Percentiles rank a stretch among this genome's conserved stretches.
Conservation (phyloP, 30 jellyfish, hydroid and myxozoan genomes). For the Rhopilema esculentum region DNA sequence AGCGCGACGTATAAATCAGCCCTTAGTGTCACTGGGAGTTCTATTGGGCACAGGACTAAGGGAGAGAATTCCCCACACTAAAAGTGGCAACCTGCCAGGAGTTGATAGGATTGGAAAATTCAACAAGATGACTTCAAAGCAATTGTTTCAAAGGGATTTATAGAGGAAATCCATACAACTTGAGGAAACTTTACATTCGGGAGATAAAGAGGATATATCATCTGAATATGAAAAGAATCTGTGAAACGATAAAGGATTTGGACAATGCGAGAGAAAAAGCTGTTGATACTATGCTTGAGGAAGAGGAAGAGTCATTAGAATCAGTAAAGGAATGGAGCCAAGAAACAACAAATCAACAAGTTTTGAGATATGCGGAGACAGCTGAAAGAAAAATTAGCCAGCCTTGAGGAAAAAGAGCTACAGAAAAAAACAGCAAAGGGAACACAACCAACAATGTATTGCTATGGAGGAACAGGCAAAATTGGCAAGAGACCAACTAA, state of each 20-base stretch:
- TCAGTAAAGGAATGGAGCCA: conserved; percentile 25
- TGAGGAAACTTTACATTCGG: conserved; percentile 1
- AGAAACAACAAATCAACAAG: conserved; percentile 26
- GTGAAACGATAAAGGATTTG: conserved; percentile 21
- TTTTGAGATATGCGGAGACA: conserved; percentile 24
- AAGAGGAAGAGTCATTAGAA: conserved; percentile 39
- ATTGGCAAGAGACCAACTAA: conserved; percentile 27
- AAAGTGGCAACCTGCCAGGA: conserved; percentile 52
- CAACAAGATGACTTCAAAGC: conserved; percentile 25
- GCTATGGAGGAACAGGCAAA: conserved; percentile 23
- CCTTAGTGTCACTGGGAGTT: conserved; percentile 30
- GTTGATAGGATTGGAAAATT: neutral
- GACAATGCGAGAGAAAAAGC: conserved; percentile 41
- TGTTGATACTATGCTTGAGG: conserved; percentile 26
- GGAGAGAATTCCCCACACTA: conserved; percentile 21
- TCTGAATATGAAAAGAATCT: conserved; percentile 18
- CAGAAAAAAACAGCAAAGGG: conserved; percentile 16
- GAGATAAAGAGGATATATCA: conserved; percentile 7
- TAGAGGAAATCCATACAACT: neutral
- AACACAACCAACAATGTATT: conserved; percentile 10
- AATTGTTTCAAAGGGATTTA: conserved; percentile 23
- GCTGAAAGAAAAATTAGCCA: conserved; percentile 35
- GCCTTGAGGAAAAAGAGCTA: conserved; percentile 20
- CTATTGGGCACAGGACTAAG: conserved; percentile 15
- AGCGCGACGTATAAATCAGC: too few species aligned